These are phyloP conservation scores for Macrocentrus cingulum DNA, from an alignment of 1,140 invertebrate species.

Conservation along the genomic window DNA sequence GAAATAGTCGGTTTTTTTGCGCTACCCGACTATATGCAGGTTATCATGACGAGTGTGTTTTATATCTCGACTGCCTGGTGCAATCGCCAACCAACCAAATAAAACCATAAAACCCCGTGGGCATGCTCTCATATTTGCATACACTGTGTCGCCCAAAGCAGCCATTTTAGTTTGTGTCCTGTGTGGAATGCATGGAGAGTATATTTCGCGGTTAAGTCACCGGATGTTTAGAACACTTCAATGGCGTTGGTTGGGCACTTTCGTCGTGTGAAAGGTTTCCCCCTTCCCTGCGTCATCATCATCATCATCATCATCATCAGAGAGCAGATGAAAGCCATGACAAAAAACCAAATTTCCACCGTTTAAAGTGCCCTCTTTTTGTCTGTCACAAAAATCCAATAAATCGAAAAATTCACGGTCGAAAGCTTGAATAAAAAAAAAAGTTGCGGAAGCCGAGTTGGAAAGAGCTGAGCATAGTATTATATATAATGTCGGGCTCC, in stretches of 20 bases:
- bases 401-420: conserved; percentile 20
- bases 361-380: too few species aligned
- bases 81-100: too few species aligned
- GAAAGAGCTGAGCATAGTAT: conserved; percentile 26
- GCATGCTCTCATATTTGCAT: not conserved
- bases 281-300: too few species aligned
- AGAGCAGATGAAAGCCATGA: too few species aligned
- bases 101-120: conserved; percentile 16
- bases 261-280: conserved; percentile 4
- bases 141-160: conserved; percentile 6
- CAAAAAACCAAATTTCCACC: too few species aligned
- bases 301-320: too few species aligned
- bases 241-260: too few species aligned
- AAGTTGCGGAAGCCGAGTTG: conserved; percentile 39
- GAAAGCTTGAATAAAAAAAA: conserved; percentile 25
- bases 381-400: not conserved
- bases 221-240: conserved; percentile 26
- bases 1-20: too few species aligned
- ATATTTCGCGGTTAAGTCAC: conserved; percentile 13
- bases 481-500: not conserved
- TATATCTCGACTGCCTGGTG: not conserved
- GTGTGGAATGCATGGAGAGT: conserved; percentile 10
- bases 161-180: conserved; percentile 5
- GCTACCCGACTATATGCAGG: too few species aligned
- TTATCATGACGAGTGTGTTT: too few species aligned